Percentiles rank a stretch among this genome's conserved stretches.
phyloP scores from a whole-genome alignment of 30 jellyfish, hydroid and myxozoan genomes.

The Cassiopea xamachana region DNA sequence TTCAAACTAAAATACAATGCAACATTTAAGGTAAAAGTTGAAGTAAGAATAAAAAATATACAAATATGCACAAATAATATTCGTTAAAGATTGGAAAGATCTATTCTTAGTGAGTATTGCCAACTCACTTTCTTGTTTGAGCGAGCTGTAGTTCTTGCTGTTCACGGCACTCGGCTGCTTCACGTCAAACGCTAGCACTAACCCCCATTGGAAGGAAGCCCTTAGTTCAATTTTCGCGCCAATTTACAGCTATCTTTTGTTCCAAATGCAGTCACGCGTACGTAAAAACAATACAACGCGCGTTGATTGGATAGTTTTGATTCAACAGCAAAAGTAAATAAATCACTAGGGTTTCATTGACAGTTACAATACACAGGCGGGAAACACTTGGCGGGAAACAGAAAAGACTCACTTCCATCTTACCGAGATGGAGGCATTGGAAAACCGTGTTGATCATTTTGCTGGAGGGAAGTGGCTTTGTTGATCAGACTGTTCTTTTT shows the following conservation, averaged over 20 bases:
- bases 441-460: background rate
- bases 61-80: background rate
- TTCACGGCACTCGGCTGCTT: background rate
- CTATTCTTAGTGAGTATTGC: background rate
- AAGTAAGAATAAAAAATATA: background rate
- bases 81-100: background rate
- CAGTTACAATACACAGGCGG: slow-evolving; percentile 22
- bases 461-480: too few species aligned
- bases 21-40: background rate
- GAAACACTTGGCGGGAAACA: slow-evolving; percentile 61
- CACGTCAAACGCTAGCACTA: slow-evolving; percentile 8
- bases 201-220: slow-evolving; percentile 46
- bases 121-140: slow-evolving; percentile 38
- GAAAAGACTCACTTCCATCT: background rate
- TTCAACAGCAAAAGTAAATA: slow-evolving; percentile 43
- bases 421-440: slow-evolving; percentile 2
- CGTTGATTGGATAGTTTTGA: slow-evolving; percentile 44
- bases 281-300: slow-evolving; percentile 14
- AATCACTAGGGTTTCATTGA: slow-evolving; percentile 39
- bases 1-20: background rate
- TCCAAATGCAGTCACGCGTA: slow-evolving; percentile 59
- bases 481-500: too few species aligned
- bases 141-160: slow-evolving; percentile 8
- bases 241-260: slow-evolving; percentile 37
- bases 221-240: slow-evolving; percentile 90